Evolutionary conservation across 2,113 vertebrate species (phyloP), one percentile per base, ranked within the genome.

Genomic region (Tupaia tana): DNA sequence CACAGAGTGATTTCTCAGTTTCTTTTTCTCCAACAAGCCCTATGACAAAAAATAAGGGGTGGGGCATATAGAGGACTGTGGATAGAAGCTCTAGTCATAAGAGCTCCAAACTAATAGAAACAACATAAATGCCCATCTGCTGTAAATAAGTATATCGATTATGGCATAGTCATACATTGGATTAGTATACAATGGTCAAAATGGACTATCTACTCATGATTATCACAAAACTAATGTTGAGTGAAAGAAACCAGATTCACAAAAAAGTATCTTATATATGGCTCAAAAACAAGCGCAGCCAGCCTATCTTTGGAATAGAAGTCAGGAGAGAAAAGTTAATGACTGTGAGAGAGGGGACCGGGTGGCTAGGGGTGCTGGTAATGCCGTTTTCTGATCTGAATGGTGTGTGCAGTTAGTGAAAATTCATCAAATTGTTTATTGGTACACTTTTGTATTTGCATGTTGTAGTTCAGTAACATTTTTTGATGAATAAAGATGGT

Each of bases 181-280:
- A 18, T 54, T 88, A n/a, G 31, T 63, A 7, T 18, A 31, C 15
- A 74, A 4, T 54, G 67, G 3, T 77, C 63, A 83, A 73, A 79
- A 58, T 52, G 52, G 25, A n/a, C 10, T 77, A 5, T 7, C 29
- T 29, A 1, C 64, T 88, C 13, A 19, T 12, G 18, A 22, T 71
- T 67, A 34, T 92, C 64, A 71, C 56, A 95, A 54, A 91, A 81
- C 67, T 74, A 13, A 69, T 31, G 19, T 52, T 92, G 66, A 87
- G 13, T 43, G 29, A 43, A 75, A 58, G 43, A 79, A 43, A 14
- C 13, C 29, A 66, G n/a, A 19, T 7, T 22, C 59, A 24, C 19
- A 80, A 24, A 92, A 87, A 52, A 20, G 58, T 91, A 4, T 11
- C 52, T 69, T 34, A 29, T 2, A 25, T 61, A 25, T 7, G 63